These are phyloP conservation scores for Malacosoma neustria DNA, from an alignment of 2,888 invertebrate species.

Conservation along the genomic window DNA sequence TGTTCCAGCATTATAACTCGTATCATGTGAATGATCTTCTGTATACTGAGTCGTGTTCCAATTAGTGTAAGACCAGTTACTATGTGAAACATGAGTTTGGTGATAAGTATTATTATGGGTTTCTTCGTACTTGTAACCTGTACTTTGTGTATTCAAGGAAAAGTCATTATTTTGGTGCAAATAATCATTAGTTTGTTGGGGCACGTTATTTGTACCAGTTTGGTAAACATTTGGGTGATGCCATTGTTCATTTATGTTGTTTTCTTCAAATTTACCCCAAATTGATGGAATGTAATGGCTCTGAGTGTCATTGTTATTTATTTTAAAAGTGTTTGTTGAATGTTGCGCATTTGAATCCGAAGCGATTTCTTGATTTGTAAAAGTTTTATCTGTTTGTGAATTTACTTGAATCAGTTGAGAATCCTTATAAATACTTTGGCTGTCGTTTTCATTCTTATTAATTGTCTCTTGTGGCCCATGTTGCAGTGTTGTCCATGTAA, in stretches of 20 bases:
- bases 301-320: not conserved
- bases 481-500: slow-evolving; percentile 4
- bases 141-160: not conserved
- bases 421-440: not conserved
- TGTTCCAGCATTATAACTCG: not conserved
- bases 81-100: not conserved
- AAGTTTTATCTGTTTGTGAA: not conserved
- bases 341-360: not conserved
- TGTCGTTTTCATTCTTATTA: not conserved
- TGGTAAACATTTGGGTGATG: slow-evolving; percentile 8
- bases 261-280: not conserved
- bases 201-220: slow-evolving; percentile 6
- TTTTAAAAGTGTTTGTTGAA: not conserved
- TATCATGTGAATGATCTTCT: not conserved
- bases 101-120: not conserved
- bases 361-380: not conserved
- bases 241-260: not conserved
- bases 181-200: not conserved
- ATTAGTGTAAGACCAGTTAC: not conserved
- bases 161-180: not conserved
- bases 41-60: not conserved
- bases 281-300: not conserved
- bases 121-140: not conserved
- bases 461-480: not conserved
- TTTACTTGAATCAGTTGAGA: not conserved